phyloP scores from a whole-genome alignment of 2,797 vertebrate species.

The Crocodylus rhombifer region DNA sequence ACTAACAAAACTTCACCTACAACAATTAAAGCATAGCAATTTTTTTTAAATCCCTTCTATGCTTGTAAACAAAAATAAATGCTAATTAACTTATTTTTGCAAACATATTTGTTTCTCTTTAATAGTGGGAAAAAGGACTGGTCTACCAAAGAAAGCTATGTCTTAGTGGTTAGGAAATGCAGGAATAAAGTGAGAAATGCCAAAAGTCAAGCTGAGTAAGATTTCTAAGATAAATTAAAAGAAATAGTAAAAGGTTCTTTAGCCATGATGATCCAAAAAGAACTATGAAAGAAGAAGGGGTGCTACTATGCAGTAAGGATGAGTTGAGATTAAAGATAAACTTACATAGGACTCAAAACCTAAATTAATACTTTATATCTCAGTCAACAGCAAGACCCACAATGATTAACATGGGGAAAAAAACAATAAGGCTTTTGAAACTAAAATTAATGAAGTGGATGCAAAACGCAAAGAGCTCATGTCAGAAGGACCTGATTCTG shows the following conservation, averaged over 20 bases:
- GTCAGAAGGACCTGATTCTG: too few species aligned
- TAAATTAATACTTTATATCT: constrained; percentile 48
- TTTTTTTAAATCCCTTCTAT: background rate
- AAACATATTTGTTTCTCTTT: background rate
- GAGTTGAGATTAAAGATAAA: constrained; percentile 45
- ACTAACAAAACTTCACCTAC: background rate
- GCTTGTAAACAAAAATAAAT: background rate
- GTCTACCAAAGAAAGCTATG: background rate
- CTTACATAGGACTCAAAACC: constrained; percentile 48
- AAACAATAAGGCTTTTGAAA: constrained; percentile 16
- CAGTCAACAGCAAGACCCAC: background rate
- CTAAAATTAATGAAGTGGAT: constrained; percentile 21
- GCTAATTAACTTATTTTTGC: background rate
- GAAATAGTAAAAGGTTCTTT: constrained; percentile 63
- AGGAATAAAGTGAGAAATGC: constrained; percentile 50
- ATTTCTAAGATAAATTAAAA: constrained; percentile 55
- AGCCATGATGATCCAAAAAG: constrained; percentile 55
- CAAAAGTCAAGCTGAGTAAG: constrained; percentile 68
- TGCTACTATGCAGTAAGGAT: constrained; percentile 39
- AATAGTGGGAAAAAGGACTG: too few species aligned
- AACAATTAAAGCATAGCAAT: background rate
- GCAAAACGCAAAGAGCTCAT: background rate
- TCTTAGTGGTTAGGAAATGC: constrained; percentile 44
- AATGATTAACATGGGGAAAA: constrained; percentile 23
- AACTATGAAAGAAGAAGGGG: constrained; percentile 44